Evolutionary conservation across 2,888 invertebrate genomes (phyloP), one percentile per base, ranked within the genome.

Genomic region (Rhagonycha fulva): DNA sequence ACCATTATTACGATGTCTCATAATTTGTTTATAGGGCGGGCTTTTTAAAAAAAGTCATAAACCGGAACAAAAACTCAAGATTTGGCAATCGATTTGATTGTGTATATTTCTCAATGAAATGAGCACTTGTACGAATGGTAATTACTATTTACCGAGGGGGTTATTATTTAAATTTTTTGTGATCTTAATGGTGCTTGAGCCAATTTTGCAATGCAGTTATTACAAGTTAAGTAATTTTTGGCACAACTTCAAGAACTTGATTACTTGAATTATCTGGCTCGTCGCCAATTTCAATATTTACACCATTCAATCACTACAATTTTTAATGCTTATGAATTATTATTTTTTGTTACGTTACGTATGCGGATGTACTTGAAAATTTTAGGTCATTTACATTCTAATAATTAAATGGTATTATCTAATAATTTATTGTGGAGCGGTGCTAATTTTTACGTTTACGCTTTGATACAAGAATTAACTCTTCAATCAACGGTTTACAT

Each of bases 321-420:
- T 66, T 66, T 66, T 66, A 66, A 66, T 66, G 23, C 19, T 66
- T 24, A 66, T 23, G 26, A 66, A 66, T 23, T 66, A 66, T 12
- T 66, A 66, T 24, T 66, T 24, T 66, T 24, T 26, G 12, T 26
- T 66, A 14, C 24, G 63, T 66, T 66, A 66, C 63, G 63, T 24
- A 66, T 19, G 24, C 63, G 63, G 63, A 66, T 24, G 63, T 66
- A 26, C 63, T 66, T 66, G 63, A 24, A 47, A 47, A 23, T 66
- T 66, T 66, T 66, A 66, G 63, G 63, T 66, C 63, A 66, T 66
- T 66, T 66, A 66, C 63, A 66, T 66, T 66, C 63, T 24, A 66
- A 26, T 66, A 26, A 23, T 66, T 24, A 66, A n/a, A 26, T 26
- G 2, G 26, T 66, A 26, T 66, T 66, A 66, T 66, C 63, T 24